Base-by-base conservation (phyloP, 1,140 invertebrate species). In the Probaryconus sp. region DNA sequence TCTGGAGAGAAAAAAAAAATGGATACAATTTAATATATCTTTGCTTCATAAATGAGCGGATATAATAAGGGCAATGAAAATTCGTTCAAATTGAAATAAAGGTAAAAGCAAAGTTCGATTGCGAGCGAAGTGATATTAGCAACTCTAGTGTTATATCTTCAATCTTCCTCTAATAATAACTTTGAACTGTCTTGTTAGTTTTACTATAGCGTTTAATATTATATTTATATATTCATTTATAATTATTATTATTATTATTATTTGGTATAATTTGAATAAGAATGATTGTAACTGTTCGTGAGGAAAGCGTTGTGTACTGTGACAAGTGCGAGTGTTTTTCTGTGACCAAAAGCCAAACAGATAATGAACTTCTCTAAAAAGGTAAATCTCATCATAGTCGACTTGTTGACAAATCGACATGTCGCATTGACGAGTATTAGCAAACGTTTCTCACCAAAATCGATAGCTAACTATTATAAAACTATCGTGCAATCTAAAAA, bases 311-410 rank as follows among this genome's bases (percentile, higher is more conserved):
- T 78, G 83, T 88, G 83, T 87, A 81, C 64, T 78, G 83, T 85
- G 84, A 85, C 76, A 74, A 75, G 83, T 85, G 84, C 82, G 75
- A 80, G 79, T 85, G 85, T 87, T 80, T 85, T 81, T 84, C 79
- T 84, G 84, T 86, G 83, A 87, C 79, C 79, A 86, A 86, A 88
- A 84, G 85, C 87, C 81, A 82, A 85, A 84, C 80, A 81, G 77
- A 82, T 79, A 81, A 85, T 67, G 65, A 81, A 80, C 61, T 72
- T 78, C 63, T 79, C 76, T 79, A 83, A 83, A 76, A 78, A 76
- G 71, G 71, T 77, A 70, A 77, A 70, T 78, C 43, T 76, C 64
- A 56, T 71, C 61, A n/a, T n/a, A n/a, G 56, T 60, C 64, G 67
- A 77, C 38, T 45, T 51, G 50, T 63, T 64, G 55, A 65, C 37